These are phyloP conservation scores for Dolichallabes microphthalmus DNA, from an alignment of 2,113 vertebrate genomes.

Conservation along the genomic window DNA sequence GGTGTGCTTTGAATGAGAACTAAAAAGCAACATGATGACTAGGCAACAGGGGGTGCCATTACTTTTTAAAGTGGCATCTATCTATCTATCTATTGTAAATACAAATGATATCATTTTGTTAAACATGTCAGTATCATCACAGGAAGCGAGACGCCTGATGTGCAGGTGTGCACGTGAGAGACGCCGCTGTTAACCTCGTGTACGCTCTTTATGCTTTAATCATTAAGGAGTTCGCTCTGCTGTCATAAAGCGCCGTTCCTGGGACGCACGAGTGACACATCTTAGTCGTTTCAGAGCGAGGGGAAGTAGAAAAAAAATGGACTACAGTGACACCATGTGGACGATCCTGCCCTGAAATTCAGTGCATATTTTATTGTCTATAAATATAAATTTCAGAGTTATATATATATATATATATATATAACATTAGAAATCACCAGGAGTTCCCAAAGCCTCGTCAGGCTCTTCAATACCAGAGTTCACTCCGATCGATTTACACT, in stretches of 20 bases:
- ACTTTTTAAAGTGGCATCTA: neutral
- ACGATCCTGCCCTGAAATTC: neutral
- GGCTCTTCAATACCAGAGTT: neutral
- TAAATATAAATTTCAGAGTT: neutral
- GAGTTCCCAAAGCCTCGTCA: neutral
- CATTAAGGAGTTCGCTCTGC: neutral
- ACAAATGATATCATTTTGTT: neutral
- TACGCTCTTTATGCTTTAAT: neutral
- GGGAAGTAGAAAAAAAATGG: neutral
- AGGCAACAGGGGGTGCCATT: neutral
- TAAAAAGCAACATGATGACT: neutral
- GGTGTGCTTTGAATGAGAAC: neutral
- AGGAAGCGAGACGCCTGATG: neutral
- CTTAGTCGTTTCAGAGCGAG: too few relatives aligned
- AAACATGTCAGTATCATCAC: neutral
- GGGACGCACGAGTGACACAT: neutral
- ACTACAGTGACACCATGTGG: conserved; percentile 13
- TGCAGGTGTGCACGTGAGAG: neutral
- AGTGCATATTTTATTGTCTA: neutral
- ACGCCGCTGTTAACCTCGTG: neutral
- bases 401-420: too few relatives aligned
- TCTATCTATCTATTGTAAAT: neutral
- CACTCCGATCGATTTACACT: neutral
- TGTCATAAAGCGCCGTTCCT: neutral
- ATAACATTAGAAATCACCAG: neutral